Conservation (phyloP, 2,113 vertebrate species). For the Murina feae region DNA sequence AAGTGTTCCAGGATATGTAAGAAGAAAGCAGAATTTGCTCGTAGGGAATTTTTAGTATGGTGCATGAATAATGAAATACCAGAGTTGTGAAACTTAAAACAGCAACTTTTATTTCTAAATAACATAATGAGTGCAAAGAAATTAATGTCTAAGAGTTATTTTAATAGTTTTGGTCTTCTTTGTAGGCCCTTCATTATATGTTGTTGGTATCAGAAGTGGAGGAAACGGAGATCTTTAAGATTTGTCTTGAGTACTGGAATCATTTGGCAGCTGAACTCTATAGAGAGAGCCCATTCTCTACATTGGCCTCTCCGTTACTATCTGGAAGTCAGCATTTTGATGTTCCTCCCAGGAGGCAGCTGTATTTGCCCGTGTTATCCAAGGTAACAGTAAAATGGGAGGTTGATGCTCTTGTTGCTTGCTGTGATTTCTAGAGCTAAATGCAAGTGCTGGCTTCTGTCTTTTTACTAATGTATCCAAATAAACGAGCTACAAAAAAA, state of each 20-base stretch:
- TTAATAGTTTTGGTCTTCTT: constrained; percentile 22
- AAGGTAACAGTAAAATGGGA: constrained; percentile 84
- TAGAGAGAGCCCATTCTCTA: constrained; percentile 96
- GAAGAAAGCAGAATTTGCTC: neutral
- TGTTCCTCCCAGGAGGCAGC: constrained; percentile 95
- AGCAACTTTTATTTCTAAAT: neutral
- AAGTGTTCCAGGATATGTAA: neutral
- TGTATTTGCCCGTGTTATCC: constrained; percentile 96
- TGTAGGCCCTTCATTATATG: constrained; percentile 98
- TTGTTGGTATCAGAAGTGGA: constrained; percentile 98
- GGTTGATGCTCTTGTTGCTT: neutral
- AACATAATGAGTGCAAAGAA: neutral
- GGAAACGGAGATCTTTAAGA: constrained; percentile 99
- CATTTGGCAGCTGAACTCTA: constrained; percentile 97
- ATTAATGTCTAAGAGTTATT: neutral
- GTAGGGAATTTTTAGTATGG: neutral
- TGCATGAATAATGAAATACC: neutral
- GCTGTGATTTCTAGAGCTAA: neutral
- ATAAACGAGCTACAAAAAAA: neutral
- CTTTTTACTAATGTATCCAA: neutral
- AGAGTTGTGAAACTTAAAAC: neutral
- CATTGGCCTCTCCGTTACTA: constrained; percentile 93
- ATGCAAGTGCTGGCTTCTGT: neutral
- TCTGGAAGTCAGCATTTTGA: constrained; percentile 98
- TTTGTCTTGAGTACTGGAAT: constrained; percentile 99